A percentile compares a stretch with the other conserved stretches of the same genome.
These are phyloP conservation scores for Anser cygnoides DNA, from an alignment of 2,113 vertebrate genomes.

Conservation along the genomic window DNA sequence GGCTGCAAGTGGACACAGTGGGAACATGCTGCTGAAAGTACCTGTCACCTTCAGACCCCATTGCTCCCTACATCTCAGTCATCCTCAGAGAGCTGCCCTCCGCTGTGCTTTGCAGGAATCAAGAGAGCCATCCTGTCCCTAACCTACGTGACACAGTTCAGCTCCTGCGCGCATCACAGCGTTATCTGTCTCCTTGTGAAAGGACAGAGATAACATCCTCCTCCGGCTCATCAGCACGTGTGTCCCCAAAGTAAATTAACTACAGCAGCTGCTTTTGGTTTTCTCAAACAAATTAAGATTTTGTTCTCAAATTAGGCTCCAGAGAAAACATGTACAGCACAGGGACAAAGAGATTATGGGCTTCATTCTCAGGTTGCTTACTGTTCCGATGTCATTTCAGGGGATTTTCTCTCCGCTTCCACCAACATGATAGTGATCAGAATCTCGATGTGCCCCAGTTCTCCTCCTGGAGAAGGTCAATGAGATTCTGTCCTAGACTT, in stretches of 20 bases:
- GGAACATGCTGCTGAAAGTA: neutral
- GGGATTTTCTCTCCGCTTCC: slow-evolving; percentile 25
- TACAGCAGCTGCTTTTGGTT: neutral
- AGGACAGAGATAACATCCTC: slow-evolving; percentile 36
- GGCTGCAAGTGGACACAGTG: neutral
- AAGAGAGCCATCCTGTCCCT: neutral
- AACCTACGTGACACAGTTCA: neutral
- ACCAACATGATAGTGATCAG: slow-evolving; percentile 17
- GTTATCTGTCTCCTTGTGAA: slow-evolving; percentile 31
- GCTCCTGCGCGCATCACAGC: neutral
- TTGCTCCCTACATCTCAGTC: neutral
- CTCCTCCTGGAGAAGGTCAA: slow-evolving; percentile 20
- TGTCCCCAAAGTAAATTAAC: slow-evolving; percentile 25
- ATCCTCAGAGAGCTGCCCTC: neutral
- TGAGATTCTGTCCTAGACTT: slow-evolving; percentile 15
- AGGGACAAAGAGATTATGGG: slow-evolving; percentile 28
- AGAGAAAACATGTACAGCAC: slow-evolving; percentile 15
- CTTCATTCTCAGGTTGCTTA: slow-evolving; percentile 9
- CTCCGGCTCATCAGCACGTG: neutral
- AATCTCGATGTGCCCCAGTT: neutral
- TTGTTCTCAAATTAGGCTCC: slow-evolving; percentile 1
- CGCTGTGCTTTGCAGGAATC: neutral
- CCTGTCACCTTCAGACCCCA: neutral
- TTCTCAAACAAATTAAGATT: slow-evolving; percentile 51
- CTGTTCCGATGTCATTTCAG: slow-evolving; percentile 23